A percentile compares a stretch with the other conserved stretches of the same genome.
Evolutionary conservation across 2,113 vertebrate genomes (phyloP).

Genomic region (Ceuthmochares aereus): DNA sequence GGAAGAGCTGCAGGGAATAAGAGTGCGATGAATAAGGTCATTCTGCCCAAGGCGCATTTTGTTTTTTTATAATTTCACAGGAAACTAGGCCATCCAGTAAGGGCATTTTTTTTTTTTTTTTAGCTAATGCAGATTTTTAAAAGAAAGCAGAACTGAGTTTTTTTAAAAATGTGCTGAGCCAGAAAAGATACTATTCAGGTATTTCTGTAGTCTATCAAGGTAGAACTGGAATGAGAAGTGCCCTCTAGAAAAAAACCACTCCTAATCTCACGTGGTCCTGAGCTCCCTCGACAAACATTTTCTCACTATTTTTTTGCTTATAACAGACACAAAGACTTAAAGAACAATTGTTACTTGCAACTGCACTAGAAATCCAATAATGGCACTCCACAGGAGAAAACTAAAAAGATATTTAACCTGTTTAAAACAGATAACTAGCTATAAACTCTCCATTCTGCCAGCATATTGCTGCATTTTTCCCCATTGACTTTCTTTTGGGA

Average conservation of each 20-base stretch:
- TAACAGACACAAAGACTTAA: not conserved
- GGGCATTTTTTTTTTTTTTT: not conserved
- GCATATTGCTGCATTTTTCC: not conserved
- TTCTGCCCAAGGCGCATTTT: conserved; percentile 30
- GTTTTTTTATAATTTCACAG: not conserved
- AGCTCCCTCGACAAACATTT: not conserved
- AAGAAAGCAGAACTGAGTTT: not conserved
- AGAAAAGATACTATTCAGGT: conserved; percentile 48
- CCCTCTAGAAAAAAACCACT: not conserved
- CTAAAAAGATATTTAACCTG: not conserved
- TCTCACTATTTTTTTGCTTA: not conserved
- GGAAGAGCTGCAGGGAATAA: conserved; percentile 19
- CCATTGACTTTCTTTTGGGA: not conserved
- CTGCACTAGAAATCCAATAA: not conserved
- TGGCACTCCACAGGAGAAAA: not conserved
- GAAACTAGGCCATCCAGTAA: conserved; percentile 53
- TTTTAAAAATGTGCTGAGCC: conserved; percentile 57
- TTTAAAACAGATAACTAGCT: not conserved
- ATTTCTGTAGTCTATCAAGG: conserved; percentile 3
- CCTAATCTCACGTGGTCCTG: not conserved
- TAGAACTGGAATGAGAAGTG: not conserved
- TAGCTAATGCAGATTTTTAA: conserved; percentile 58
- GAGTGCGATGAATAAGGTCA: conserved; percentile 44
- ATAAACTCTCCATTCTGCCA: not conserved
- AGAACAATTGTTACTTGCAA: not conserved